These are phyloP conservation scores for Calyptommatus sinebrachiatus DNA, from an alignment of 2,113 vertebrate genomes.

Conservation along the genomic window DNA sequence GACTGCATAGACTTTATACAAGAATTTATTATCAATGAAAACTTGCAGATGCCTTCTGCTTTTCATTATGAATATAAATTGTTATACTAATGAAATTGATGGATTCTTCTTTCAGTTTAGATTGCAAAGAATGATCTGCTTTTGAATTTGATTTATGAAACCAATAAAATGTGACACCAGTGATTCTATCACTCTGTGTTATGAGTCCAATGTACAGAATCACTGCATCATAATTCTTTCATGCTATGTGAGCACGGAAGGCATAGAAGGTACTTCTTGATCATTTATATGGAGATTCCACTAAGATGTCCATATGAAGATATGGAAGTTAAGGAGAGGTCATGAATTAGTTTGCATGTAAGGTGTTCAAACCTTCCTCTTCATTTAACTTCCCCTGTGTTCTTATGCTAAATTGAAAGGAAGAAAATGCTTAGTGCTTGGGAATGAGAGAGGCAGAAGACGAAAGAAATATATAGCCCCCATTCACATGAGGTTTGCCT, in stretches of 20 bases:
- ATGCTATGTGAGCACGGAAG: constrained; percentile 15
- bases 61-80: constrained; percentile 23
- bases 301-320: background rate
- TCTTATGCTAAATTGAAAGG: background rate
- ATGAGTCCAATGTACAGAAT: constrained; percentile 25
- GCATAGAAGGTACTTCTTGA: constrained; percentile 8
- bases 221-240: constrained; percentile 28
- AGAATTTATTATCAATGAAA: constrained; percentile 1
- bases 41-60: background rate
- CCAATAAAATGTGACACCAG: constrained; percentile 36
- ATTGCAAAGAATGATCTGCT: constrained; percentile 32
- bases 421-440: background rate
- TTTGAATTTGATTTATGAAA: constrained; percentile 48
- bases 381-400: background rate
- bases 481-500: too few species aligned
- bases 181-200: constrained; percentile 34
- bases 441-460: background rate
- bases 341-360: background rate
- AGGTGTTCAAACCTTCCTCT: too few species aligned
- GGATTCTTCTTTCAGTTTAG: constrained; percentile 21
- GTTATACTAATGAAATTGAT: constrained; percentile 17
- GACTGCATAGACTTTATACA: background rate
- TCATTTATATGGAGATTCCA: background rate
- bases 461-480: background rate
- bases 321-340: too few species aligned